Conservation (phyloP, 2,797 vertebrate genomes). For the Hippocampus kuda region DNA sequence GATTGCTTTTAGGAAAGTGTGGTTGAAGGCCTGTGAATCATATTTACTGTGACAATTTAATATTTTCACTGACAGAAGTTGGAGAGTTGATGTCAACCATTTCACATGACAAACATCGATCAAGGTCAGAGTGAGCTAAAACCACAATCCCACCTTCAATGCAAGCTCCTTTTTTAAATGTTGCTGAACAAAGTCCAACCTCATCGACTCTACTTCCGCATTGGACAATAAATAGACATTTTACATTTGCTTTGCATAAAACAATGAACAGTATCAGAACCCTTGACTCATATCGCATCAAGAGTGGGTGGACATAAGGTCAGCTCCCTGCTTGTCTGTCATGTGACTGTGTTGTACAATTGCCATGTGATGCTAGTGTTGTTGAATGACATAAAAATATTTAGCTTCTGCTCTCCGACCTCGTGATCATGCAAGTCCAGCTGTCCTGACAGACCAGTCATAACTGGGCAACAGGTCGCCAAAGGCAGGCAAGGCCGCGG, state of each 20-base stretch:
- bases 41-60: background rate
- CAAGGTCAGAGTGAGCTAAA: background rate
- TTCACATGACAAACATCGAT: background rate
- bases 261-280: no score
- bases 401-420: constrained; percentile 29
- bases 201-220: background rate
- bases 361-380: background rate
- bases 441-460: constrained; percentile 26
- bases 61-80: background rate
- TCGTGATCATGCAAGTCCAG: constrained; percentile 14
- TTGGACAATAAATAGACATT: background rate
- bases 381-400: constrained; percentile 9
- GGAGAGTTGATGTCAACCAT: background rate
- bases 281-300: background rate
- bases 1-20: background rate
- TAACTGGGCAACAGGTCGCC: constrained; percentile 26
- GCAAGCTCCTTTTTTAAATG: background rate
- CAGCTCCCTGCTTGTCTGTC: background rate
- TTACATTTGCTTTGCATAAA: background rate
- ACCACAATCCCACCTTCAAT: background rate
- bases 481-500: constrained; percentile 33
- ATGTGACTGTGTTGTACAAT: background rate
- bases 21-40: background rate
- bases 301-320: background rate
- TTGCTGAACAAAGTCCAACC: background rate